These are phyloP conservation scores for Pyrgilauda ruficollis DNA, from an alignment of 2,113 vertebrate species.

Conservation along the genomic window DNA sequence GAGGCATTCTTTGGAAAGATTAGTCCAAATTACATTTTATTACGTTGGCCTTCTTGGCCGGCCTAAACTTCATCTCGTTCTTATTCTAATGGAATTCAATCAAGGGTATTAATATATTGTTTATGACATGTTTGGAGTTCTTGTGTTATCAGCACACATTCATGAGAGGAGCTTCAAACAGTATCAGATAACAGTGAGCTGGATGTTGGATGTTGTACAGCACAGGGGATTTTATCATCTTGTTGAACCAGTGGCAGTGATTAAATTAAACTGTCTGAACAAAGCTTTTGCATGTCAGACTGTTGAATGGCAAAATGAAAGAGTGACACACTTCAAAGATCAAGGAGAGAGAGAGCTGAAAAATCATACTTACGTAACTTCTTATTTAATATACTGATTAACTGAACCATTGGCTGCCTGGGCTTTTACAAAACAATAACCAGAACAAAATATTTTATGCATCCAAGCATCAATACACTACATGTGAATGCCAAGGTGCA, in stretches of 20 bases:
- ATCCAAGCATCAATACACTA: not conserved
- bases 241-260: constrained; percentile 92
- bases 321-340: constrained; percentile 86
- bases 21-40: constrained; percentile 99
- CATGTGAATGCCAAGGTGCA: not conserved
- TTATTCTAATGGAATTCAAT: constrained; percentile 92
- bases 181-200: constrained; percentile 89
- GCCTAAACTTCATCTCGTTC: constrained; percentile 86
- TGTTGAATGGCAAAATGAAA: constrained; percentile 89
- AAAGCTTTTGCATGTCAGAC: constrained; percentile 93
- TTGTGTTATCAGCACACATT: constrained; percentile 86
- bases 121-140: constrained; percentile 94
- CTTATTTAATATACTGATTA: constrained; percentile 45
- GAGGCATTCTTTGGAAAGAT: constrained; percentile 93
- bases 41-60: constrained; percentile 82
- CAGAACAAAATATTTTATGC: constrained; percentile 12
- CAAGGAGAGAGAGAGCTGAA: constrained; percentile 68
- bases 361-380: constrained; percentile 57
- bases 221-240: constrained; percentile 86
- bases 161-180: constrained; percentile 88
- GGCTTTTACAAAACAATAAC: constrained; percentile 10
- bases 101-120: constrained; percentile 87
- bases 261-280: constrained; percentile 99
- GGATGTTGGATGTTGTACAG: constrained; percentile 88
- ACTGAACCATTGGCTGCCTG: not conserved